Conservation (phyloP, 92 coral and sea anemone species). For the Epizoanthus fatuus region DNA sequence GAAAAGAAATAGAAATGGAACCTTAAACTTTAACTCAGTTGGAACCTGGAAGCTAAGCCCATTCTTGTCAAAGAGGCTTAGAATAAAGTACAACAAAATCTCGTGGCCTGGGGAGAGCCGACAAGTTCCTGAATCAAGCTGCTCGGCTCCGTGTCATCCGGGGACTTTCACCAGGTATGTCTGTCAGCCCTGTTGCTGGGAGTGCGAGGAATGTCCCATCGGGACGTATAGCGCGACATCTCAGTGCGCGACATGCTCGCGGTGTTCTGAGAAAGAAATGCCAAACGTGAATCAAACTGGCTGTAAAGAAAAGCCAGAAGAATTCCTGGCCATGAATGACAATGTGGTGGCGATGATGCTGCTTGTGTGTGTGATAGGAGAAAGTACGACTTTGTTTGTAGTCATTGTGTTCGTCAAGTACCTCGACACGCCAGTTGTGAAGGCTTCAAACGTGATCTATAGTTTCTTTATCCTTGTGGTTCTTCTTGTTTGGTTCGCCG, state of each 20-base stretch:
- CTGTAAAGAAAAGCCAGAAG: constrained; percentile 76
- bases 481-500: constrained; percentile 75
- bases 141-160: constrained; percentile 72
- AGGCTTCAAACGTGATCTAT: constrained; percentile 85
- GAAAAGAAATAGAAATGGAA: constrained; percentile 2
- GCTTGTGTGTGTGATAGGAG: constrained; percentile 79
- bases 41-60: constrained; percentile 74
- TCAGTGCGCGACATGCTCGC: constrained; percentile 61
- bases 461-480: constrained; percentile 79
- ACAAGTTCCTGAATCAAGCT: constrained; percentile 69
- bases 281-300: constrained; percentile 71
- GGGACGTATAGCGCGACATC: constrained; percentile 67
- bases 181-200: constrained; percentile 77
- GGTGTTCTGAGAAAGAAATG: constrained; percentile 74
- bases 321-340: constrained; percentile 58
- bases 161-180: constrained; percentile 66
- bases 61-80: not conserved
- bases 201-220: constrained; percentile 80
- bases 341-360: constrained; percentile 61
- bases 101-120: constrained; percentile 72
- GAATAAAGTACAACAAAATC: constrained; percentile 25
- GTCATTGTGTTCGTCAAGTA: constrained; percentile 81
- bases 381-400: constrained; percentile 69
- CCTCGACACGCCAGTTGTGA: constrained; percentile 90
- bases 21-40: constrained; percentile 29